These are phyloP conservation scores for Virgularia gustaviana DNA, from an alignment of 92 coral and sea anemone genomes.

Conservation along the genomic window DNA sequence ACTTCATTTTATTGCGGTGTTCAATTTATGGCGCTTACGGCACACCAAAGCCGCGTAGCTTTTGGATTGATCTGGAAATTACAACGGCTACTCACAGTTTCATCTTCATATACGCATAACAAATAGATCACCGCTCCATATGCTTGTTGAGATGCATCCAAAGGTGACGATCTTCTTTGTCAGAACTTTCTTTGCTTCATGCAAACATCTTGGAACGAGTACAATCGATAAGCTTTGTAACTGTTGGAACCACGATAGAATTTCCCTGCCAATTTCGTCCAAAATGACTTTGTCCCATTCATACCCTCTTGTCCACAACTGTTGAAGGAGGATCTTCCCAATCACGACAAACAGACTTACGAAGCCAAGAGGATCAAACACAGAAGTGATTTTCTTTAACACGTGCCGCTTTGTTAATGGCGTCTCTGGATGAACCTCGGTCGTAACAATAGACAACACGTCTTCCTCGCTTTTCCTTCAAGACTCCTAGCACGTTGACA, in stretches of 20 bases:
- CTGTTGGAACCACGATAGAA: slow-evolving; percentile 50
- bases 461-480: slow-evolving; percentile 34
- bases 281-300: slow-evolving; percentile 51
- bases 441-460: slow-evolving; percentile 14
- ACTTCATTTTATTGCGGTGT: no score
- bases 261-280: slow-evolving; percentile 42
- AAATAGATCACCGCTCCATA: no score
- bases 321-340: slow-evolving; percentile 58
- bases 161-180: slow-evolving; percentile 23
- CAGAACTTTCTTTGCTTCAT: slow-evolving; percentile 34
- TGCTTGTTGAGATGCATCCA: no score
- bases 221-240: slow-evolving; percentile 32
- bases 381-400: slow-evolving; percentile 50
- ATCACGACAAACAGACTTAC: slow-evolving; percentile 34
- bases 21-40: no score
- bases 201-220: slow-evolving; percentile 50
- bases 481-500: background rate
- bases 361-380: slow-evolving; percentile 54
- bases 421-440: slow-evolving; percentile 16
- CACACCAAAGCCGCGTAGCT: no score
- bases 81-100: no score
- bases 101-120: no score
- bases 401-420: slow-evolving; percentile 54
- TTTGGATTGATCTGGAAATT: no score
- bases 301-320: slow-evolving; percentile 54